phyloP scores from a whole-genome alignment of 1,140 invertebrate species.

The Homarus americanus region DNA sequence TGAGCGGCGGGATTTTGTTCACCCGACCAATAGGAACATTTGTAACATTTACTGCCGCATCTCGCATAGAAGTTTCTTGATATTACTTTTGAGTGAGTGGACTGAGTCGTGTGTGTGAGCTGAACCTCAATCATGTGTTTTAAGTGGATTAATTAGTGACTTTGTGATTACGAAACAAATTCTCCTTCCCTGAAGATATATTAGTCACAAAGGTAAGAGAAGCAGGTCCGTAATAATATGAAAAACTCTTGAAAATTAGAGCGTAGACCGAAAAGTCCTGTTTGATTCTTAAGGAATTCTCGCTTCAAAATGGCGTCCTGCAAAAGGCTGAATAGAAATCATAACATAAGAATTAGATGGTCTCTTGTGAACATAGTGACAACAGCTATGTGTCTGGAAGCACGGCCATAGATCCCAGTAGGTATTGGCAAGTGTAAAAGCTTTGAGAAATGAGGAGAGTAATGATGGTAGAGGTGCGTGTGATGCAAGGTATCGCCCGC shows the following conservation, averaged over 20 bases:
- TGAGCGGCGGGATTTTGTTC: neutral
- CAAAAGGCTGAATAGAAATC: conserved; percentile 18
- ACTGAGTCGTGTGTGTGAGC: conserved; percentile 48
- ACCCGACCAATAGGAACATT: neutral
- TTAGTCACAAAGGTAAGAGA: neutral
- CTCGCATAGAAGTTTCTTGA: conserved; percentile 45
- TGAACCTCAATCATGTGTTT: conserved; percentile 26
- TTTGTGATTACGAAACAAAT: conserved; percentile 16
- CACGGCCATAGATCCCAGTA: neutral
- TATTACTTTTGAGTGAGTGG: conserved; percentile 50
- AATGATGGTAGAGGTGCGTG: neutral
- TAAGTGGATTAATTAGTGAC: conserved; percentile 39
- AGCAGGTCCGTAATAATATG: neutral
- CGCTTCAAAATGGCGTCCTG: conserved; percentile 19
- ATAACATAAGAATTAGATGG: neutral
- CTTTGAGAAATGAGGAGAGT: neutral
- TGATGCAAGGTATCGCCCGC: neutral
- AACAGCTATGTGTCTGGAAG: neutral
- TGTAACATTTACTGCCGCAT: conserved; percentile 16
- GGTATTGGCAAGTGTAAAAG: neutral
- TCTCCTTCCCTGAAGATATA: neutral
- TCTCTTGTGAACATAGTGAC: neutral
- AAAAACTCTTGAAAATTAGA: neutral
- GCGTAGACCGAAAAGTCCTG: conserved; percentile 6
- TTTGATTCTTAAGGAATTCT: conserved; percentile 22